Evolutionary conservation across 2,797 vertebrate genomes (phyloP).

Genomic region (Benthosema pterotum): DNA sequence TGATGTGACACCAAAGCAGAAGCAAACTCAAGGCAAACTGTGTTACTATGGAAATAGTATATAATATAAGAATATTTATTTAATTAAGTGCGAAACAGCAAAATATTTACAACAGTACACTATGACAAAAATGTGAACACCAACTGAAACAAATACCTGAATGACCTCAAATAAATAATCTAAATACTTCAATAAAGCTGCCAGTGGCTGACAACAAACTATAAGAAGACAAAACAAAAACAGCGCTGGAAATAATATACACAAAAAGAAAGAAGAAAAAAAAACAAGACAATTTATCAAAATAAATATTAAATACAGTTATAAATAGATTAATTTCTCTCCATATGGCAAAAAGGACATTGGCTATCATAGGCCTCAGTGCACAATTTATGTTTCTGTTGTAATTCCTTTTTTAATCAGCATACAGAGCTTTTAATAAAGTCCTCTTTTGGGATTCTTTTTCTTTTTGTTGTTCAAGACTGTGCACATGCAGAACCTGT

Average conservation of each 20-base stretch:
- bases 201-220: slow-evolving; percentile 66
- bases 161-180: slow-evolving; percentile 82
- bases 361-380: slow-evolving; percentile 52
- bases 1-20: background rate
- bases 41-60: slow-evolving; percentile 70
- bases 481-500: slow-evolving; percentile 13
- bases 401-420: slow-evolving; percentile 33
- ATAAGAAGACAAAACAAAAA: slow-evolving; percentile 65
- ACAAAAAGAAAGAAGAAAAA: slow-evolving; percentile 62
- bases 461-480: slow-evolving; percentile 26
- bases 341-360: slow-evolving; percentile 42
- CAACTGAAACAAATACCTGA: slow-evolving; percentile 70
- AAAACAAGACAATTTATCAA: slow-evolving; percentile 65
- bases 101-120: slow-evolving; percentile 82
- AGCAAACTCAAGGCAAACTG: slow-evolving; percentile 36
- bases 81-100: slow-evolving; percentile 85
- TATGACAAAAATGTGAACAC: slow-evolving; percentile 70
- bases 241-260: slow-evolving; percentile 66
- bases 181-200: slow-evolving; percentile 76
- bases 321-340: slow-evolving; percentile 82
- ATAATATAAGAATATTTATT: slow-evolving; percentile 89
- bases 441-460: background rate
- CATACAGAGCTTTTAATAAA: slow-evolving; percentile 14
- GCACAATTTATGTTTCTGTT: slow-evolving; percentile 39
- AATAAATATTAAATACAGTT: slow-evolving; percentile 89